Evolutionary conservation across 2,797 vertebrate genomes (phyloP).

Genomic region (Rhadinocentrus ornatus): DNA sequence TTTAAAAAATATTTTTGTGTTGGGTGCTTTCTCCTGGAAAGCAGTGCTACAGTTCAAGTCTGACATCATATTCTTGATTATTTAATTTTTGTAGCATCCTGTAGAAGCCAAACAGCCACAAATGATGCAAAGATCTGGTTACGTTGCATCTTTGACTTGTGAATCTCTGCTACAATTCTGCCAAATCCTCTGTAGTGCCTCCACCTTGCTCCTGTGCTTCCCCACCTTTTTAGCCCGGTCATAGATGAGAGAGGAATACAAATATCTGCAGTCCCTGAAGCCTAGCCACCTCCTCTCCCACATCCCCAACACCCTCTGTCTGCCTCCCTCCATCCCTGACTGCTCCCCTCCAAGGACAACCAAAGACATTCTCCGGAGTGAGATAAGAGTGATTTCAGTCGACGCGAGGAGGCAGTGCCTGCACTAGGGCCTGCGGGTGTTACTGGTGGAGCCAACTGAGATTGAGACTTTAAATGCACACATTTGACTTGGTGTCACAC

Average conservation of each 20-base stretch:
- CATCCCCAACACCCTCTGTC: conserved; percentile 39
- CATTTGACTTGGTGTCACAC: conserved; percentile 60
- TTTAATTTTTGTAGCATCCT: conserved; percentile 18
- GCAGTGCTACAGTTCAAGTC: conserved; percentile 9
- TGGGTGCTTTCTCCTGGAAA: conserved; percentile 24
- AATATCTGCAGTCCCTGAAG: conserved; percentile 73
- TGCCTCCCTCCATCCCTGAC: conserved; percentile 69
- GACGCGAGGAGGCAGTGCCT: conserved; percentile 61
- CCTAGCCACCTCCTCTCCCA: conserved; percentile 34
- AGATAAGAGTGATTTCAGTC: conserved; percentile 75
- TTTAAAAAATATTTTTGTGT: conserved; percentile 29
- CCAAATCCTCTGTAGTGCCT: conserved; percentile 53
- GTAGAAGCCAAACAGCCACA: conserved; percentile 31
- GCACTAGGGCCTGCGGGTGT: conserved; percentile 32
- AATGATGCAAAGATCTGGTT: conserved; percentile 58
- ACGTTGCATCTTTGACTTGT: conserved; percentile 65
- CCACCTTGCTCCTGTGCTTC: conserved; percentile 44
- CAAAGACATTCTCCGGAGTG: conserved; percentile 79
- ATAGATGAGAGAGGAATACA: conserved; percentile 83
- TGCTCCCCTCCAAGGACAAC: conserved; percentile 81
- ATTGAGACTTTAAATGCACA: conserved; percentile 67
- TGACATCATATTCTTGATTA: conserved; percentile 52
- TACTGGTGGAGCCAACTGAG: conserved; percentile 43
- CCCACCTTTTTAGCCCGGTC: conserved; percentile 65
- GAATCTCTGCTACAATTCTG: conserved; percentile 62